phyloP scores from a whole-genome alignment of 2,113 vertebrate species.

The Chrysemys picta region DNA sequence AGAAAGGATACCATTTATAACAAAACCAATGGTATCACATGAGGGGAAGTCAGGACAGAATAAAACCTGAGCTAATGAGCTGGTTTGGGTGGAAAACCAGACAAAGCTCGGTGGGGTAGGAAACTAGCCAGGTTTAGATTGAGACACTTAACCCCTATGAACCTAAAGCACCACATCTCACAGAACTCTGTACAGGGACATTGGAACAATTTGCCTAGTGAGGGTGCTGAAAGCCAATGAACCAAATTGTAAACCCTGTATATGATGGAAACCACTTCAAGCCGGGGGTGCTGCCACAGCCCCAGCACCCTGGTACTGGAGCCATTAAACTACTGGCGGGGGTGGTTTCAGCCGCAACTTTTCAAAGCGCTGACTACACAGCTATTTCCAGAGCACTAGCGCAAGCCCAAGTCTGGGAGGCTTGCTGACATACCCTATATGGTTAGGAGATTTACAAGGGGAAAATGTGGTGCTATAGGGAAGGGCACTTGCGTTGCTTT shows the following conservation, averaged over 20 bases:
- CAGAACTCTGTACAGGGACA: not conserved
- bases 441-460: conserved; percentile 2
- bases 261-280: not conserved
- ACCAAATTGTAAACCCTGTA: not conserved
- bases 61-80: not conserved
- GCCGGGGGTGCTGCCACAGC: no score
- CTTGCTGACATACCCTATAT: not conserved
- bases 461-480: not conserved
- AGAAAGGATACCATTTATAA: not conserved
- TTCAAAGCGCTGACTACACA: not conserved
- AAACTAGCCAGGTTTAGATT: accelerated
- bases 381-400: not conserved
- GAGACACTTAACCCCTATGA: not conserved
- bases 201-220: not conserved
- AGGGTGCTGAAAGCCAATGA: not conserved
- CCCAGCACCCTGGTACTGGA: not conserved
- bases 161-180: not conserved
- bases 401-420: not conserved
- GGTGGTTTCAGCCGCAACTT: not conserved
- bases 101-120: not conserved
- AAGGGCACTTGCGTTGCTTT: not conserved
- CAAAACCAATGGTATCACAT: not conserved
- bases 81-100: accelerated
- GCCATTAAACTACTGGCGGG: not conserved
- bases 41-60: not conserved